These are phyloP conservation scores for Proctacanthus coquilletti DNA, from an alignment of 1,140 invertebrate genomes.

Conservation along the genomic window DNA sequence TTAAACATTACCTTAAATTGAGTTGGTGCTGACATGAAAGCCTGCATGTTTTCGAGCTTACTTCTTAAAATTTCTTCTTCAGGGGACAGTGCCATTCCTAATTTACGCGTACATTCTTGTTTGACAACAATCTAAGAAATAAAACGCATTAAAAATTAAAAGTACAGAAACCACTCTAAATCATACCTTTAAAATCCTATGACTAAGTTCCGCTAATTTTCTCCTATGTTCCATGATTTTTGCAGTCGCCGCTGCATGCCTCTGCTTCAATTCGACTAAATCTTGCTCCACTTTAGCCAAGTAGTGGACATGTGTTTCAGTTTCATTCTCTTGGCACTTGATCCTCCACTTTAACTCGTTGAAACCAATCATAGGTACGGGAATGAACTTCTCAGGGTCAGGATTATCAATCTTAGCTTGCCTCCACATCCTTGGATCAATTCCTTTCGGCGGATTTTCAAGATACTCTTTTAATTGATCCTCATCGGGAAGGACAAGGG, in stretches of 20 bases:
- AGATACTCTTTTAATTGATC: constrained; percentile 76
- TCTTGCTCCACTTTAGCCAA: constrained; percentile 59
- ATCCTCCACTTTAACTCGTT: constrained; percentile 55
- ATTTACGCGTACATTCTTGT: constrained; percentile 73
- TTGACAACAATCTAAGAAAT: constrained; percentile 57
- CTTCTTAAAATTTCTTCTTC: constrained; percentile 79
- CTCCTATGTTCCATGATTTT: constrained; percentile 59
- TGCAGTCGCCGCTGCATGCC: constrained; percentile 51
- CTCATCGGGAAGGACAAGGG: constrained; percentile 48
- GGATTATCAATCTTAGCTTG: constrained; percentile 90
- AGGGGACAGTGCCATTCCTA: constrained; percentile 66
- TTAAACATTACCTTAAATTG: constrained; percentile 58
- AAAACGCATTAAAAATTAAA: not conserved
- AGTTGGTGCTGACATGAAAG: constrained; percentile 75
- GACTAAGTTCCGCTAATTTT: constrained; percentile 57
- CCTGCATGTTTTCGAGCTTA: constrained; percentile 68
- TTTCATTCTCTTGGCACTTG: constrained; percentile 69
- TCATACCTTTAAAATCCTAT: constrained; percentile 54
- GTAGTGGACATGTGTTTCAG: constrained; percentile 56
- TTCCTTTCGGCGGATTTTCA: constrained; percentile 66
- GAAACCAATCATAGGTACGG: constrained; percentile 86
- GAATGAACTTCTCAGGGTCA: constrained; percentile 72
- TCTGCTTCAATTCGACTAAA: constrained; percentile 54
- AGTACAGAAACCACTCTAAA: constrained; percentile 7
- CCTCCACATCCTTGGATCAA: constrained; percentile 66